phyloP scores from a whole-genome alignment of 2,888 invertebrate species.

The Ischnus inquisitorius region DNA sequence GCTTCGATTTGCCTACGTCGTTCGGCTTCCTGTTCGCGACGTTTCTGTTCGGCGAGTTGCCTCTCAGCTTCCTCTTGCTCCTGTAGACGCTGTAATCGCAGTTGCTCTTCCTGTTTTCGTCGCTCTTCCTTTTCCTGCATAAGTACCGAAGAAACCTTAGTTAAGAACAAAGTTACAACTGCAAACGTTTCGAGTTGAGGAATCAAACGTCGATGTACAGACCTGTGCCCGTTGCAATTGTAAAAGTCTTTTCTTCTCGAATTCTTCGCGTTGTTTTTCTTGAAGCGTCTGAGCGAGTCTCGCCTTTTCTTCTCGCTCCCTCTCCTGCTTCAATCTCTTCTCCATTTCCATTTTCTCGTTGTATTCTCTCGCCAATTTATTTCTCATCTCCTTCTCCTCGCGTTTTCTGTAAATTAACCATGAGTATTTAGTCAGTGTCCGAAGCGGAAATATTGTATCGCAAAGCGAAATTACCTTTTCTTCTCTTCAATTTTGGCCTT shows the following conservation, averaged over 20 bases:
- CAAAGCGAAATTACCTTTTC: slow-evolving; percentile 84
- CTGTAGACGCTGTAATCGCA: slow-evolving; percentile 77
- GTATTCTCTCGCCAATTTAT: slow-evolving; percentile 86
- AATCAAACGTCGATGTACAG: slow-evolving; percentile 5
- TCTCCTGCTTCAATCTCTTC: slow-evolving; percentile 85
- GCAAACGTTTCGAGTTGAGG: background rate
- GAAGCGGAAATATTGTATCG: background rate
- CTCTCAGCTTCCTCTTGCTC: slow-evolving; percentile 83
- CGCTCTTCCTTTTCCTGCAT: slow-evolving; percentile 82
- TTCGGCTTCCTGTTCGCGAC: slow-evolving; percentile 84
- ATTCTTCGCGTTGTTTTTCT: slow-evolving; percentile 86
- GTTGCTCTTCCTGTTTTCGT: slow-evolving; percentile 79
- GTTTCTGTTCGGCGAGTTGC: slow-evolving; percentile 81
- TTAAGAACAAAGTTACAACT: background rate
- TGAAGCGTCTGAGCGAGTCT: slow-evolving; percentile 79
- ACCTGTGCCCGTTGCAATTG: slow-evolving; percentile 80
- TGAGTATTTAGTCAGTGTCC: too few relatives aligned
- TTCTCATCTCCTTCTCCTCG: slow-evolving; percentile 88
- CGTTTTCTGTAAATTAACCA: slow-evolving; percentile 81
- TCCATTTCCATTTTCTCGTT: slow-evolving; percentile 86
- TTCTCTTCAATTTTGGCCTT: slow-evolving; percentile 88
- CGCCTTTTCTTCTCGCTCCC: slow-evolving; percentile 84
- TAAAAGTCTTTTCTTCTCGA: slow-evolving; percentile 84
- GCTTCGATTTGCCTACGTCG: slow-evolving; percentile 78
- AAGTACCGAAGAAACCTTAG: background rate